Percentiles rank a stretch among this genome's conserved stretches.
These are phyloP conservation scores for Lordiphosa collinella DNA, from an alignment of 1,140 invertebrate genomes.

Conservation along the genomic window DNA sequence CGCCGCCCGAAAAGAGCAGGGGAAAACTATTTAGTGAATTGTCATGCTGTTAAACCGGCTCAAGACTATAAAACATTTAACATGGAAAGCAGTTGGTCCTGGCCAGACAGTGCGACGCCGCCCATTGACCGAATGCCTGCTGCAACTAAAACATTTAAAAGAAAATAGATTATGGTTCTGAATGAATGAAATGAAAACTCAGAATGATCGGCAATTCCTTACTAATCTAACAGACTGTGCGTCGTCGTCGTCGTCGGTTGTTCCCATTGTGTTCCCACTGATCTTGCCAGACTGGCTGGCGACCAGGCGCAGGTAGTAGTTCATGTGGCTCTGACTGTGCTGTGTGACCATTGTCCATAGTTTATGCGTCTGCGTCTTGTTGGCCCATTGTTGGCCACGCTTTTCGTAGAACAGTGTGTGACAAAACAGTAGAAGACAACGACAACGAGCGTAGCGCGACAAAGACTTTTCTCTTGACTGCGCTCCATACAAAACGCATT, in stretches of 20 bases:
- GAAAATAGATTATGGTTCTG: slow-evolving; percentile 64
- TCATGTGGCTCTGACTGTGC: slow-evolving; percentile 20
- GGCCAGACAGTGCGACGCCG: slow-evolving; percentile 63
- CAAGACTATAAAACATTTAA: slow-evolving; percentile 40
- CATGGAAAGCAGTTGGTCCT: slow-evolving; percentile 21
- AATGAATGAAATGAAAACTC: slow-evolving; percentile 77
- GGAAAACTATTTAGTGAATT: slow-evolving; percentile 30
- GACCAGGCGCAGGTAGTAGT: slow-evolving; percentile 54
- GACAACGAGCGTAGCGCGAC: slow-evolving; percentile 17
- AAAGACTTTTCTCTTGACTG: slow-evolving; percentile 60
- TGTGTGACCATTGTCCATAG: slow-evolving; percentile 54
- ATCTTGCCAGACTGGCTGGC: slow-evolving; percentile 72
- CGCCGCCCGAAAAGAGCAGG: slow-evolving; percentile 2
- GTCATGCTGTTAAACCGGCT: slow-evolving; percentile 23
- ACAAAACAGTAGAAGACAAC: slow-evolving; percentile 42
- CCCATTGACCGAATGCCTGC: slow-evolving; percentile 27
- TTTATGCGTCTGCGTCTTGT: slow-evolving; percentile 60
- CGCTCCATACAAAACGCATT: slow-evolving; percentile 41
- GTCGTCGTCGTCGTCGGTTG: not conserved
- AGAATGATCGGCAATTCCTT: slow-evolving; percentile 76
- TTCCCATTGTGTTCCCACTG: slow-evolving; percentile 44
- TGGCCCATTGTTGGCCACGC: slow-evolving; percentile 63
- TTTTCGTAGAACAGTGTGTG: slow-evolving; percentile 71
- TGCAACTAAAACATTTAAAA: slow-evolving; percentile 66
- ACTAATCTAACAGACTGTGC: slow-evolving; percentile 59